These are phyloP conservation scores for Heliconius hermathena DNA, from an alignment of 1,140 invertebrate genomes.

Conservation along the genomic window DNA sequence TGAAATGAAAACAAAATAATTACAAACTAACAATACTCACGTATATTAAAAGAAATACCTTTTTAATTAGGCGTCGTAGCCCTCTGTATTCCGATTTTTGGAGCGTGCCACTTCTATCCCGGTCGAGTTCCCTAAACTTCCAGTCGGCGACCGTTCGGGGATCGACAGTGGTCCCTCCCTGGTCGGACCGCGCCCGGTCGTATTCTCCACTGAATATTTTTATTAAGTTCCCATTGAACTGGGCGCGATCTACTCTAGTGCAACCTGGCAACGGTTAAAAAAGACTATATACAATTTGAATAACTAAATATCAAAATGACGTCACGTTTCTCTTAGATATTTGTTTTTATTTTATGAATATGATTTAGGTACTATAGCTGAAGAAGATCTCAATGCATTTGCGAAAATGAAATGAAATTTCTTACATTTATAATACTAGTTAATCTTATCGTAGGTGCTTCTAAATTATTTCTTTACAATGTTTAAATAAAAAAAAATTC, in stretches of 20 bases:
- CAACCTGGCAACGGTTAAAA: constrained; percentile 80
- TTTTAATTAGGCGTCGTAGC: constrained; percentile 90
- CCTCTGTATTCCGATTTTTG: constrained; percentile 91
- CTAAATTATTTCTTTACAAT: too few species aligned
- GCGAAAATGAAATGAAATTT: too few species aligned
- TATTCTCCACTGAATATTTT: constrained; percentile 92
- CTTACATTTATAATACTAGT: too few species aligned
- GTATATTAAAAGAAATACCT: constrained; percentile 71
- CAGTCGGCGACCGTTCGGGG: constrained; percentile 86
- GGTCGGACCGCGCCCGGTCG: constrained; percentile 67
- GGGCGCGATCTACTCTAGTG: constrained; percentile 86
- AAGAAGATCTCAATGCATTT: neutral
- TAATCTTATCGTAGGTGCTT: too few species aligned
- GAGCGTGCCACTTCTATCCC: constrained; percentile 87
- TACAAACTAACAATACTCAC: neutral
- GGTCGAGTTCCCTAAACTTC: constrained; percentile 93
- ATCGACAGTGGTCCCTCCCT: constrained; percentile 45
- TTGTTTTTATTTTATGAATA: neutral
- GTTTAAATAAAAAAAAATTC: too few species aligned
- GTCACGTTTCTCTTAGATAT: neutral
- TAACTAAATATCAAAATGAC: neutral
- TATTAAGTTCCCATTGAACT: constrained; percentile 91
- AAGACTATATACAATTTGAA: neutral
- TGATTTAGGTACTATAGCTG: neutral
- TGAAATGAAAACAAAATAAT: too few species aligned